Evolutionary conservation across 2,797 vertebrate genomes (phyloP).

Genomic region (Ibycter americanus): DNA sequence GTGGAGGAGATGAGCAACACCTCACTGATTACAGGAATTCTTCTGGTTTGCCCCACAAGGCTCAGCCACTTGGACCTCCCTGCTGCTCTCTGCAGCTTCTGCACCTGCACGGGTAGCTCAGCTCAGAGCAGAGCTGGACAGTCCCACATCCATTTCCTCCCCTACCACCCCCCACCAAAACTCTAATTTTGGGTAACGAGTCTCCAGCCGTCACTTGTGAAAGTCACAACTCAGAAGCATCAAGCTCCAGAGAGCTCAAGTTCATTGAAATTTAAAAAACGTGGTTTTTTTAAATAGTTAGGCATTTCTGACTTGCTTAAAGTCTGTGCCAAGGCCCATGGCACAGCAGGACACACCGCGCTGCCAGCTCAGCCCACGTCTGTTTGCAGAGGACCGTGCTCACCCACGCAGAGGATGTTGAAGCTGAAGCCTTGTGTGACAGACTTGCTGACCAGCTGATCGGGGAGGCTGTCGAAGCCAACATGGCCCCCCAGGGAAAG

Average conservation of each 20-base stretch:
- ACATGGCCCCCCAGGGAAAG: constrained; percentile 94
- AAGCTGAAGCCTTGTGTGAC: constrained; percentile 98
- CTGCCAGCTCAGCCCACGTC: rapidly evolving
- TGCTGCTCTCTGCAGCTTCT: neutral
- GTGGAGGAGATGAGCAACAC: neutral
- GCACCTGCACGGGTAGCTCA: neutral
- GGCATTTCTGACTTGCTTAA: neutral
- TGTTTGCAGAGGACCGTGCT: constrained; percentile 57
- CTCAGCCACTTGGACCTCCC: neutral
- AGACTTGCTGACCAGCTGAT: constrained; percentile 98
- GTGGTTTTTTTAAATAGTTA: neutral
- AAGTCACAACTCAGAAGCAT: neutral
- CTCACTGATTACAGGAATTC: neutral
- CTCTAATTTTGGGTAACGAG: neutral
- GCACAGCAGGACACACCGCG: neutral
- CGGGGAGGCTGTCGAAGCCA: constrained; percentile 97
- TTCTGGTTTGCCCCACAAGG: neutral
- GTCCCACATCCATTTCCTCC: neutral
- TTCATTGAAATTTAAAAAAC: neutral
- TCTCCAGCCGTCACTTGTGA: neutral
- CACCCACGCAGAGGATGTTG: constrained; percentile 99
- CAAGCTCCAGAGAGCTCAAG: neutral
- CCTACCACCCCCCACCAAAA: neutral
- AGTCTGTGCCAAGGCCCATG: neutral
- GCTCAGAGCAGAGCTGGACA: neutral